phyloP scores from a whole-genome alignment of 2,113 vertebrate genomes.

The Grallaria varia region DNA sequence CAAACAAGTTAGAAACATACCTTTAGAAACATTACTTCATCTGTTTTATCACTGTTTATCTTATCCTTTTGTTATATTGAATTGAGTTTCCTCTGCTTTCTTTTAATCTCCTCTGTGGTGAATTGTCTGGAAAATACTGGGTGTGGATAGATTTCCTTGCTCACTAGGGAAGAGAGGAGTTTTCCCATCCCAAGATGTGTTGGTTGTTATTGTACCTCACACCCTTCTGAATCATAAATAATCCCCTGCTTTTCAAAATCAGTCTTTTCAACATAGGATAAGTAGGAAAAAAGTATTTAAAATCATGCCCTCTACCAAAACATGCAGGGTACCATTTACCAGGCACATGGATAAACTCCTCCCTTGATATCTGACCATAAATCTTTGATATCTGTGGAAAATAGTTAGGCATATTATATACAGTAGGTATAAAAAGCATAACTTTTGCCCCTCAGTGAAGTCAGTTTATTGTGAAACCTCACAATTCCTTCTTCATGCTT shows the following conservation, averaged over 20 bases:
- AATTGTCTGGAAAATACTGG: conserved; percentile 54
- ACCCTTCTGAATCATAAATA: conserved; percentile 23
- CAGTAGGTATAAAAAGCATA: not conserved
- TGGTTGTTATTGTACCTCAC: conserved; percentile 53
- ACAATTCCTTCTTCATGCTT: not conserved
- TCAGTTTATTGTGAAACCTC: not conserved
- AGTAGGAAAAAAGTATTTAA: not conserved
- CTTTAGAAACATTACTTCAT: conserved; percentile 56
- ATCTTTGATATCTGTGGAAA: not conserved
- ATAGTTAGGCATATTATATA: not conserved
- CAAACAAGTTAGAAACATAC: not conserved
- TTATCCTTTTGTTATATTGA: conserved; percentile 28
- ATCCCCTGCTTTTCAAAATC: not conserved
- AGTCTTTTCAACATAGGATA: conserved; percentile 1
- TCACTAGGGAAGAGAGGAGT: conserved; percentile 56
- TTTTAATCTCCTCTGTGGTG: not conserved
- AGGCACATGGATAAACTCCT: not conserved
- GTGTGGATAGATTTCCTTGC: conserved; percentile 60
- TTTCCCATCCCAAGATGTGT: conserved; percentile 64
- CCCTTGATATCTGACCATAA: not conserved
- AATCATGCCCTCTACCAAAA: not conserved
- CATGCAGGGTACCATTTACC: not conserved
- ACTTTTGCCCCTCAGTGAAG: not conserved
- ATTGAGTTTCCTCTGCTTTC: conserved; percentile 16
- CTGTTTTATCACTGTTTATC: conserved; percentile 46